Conservation (phyloP, 2,888 invertebrate species). For the Acronicta psi region DNA sequence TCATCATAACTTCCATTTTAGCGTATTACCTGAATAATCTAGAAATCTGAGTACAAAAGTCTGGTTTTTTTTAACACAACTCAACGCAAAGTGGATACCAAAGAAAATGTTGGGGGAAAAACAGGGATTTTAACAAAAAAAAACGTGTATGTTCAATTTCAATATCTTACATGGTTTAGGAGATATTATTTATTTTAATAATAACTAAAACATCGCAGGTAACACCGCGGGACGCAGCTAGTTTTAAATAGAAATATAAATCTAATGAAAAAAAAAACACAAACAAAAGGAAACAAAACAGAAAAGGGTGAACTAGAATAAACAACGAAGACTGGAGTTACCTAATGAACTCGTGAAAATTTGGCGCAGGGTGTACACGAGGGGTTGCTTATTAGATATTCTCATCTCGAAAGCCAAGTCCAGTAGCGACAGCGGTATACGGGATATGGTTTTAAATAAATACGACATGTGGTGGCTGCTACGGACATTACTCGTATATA, state of each 20-base stretch:
- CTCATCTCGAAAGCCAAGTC: slow-evolving; percentile 71
- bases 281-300: slow-evolving; percentile 71
- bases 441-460: slow-evolving; percentile 67
- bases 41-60: too few species aligned
- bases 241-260: slow-evolving; percentile 29
- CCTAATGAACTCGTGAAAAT: slow-evolving; percentile 82
- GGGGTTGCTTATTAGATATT: slow-evolving; percentile 80
- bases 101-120: too few species aligned
- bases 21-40: too few species aligned
- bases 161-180: too few species aligned
- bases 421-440: slow-evolving; percentile 64
- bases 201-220: too few species aligned
- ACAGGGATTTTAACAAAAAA: too few species aligned
- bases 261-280: slow-evolving; percentile 68
- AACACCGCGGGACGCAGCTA: too few species aligned
- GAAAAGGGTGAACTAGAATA: slow-evolving; percentile 75
- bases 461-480: slow-evolving; percentile 54
- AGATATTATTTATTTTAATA: too few species aligned
- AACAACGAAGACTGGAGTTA: slow-evolving; percentile 78
- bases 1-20: too few species aligned
- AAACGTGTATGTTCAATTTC: too few species aligned
- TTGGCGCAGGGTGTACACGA: slow-evolving; percentile 72
- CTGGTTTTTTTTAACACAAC: too few species aligned
- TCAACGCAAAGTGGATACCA: too few species aligned
- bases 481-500: slow-evolving; percentile 37